Evolutionary conservation across 2,797 vertebrate genomes (phyloP).

Genomic region (Acipenser transmontanus): DNA sequence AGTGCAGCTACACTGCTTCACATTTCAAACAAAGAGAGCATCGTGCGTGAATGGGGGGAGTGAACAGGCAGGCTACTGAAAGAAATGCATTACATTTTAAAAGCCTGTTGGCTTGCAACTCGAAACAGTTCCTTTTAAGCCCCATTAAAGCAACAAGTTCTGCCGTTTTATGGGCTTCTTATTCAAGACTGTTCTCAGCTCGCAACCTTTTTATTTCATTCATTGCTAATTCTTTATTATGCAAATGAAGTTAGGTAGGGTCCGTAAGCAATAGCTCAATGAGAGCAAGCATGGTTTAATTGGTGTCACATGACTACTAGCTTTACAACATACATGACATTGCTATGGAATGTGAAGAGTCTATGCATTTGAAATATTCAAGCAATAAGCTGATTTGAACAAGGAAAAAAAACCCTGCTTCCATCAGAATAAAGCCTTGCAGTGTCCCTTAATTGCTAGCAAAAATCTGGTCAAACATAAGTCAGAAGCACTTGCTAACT

Average conservation of each 20-base stretch:
- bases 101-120: slow-evolving; percentile 2
- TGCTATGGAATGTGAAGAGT: slow-evolving; percentile 14
- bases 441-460: no score
- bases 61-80: slow-evolving; percentile 1
- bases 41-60: slow-evolving; percentile 26
- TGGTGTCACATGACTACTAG: neutral
- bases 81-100: no score
- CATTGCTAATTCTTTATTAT: slow-evolving; percentile 12
- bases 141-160: neutral
- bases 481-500: no score
- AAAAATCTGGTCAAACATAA: no score
- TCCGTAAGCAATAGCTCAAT: slow-evolving; percentile 1
- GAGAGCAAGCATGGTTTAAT: neutral
- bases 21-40: slow-evolving; percentile 17
- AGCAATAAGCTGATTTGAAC: no score
- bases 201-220: neutral
- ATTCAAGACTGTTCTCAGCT: neutral
- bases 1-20: neutral
- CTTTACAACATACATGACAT: slow-evolving; percentile 4
- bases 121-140: neutral
- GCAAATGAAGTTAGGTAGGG: slow-evolving; percentile 6
- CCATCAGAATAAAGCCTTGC: no score
- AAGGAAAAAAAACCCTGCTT: no score
- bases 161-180: neutral
- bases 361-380: no score